Base-by-base conservation (phyloP, 2,113 vertebrate genomes). In the Dryoscopus gambensis region DNA sequence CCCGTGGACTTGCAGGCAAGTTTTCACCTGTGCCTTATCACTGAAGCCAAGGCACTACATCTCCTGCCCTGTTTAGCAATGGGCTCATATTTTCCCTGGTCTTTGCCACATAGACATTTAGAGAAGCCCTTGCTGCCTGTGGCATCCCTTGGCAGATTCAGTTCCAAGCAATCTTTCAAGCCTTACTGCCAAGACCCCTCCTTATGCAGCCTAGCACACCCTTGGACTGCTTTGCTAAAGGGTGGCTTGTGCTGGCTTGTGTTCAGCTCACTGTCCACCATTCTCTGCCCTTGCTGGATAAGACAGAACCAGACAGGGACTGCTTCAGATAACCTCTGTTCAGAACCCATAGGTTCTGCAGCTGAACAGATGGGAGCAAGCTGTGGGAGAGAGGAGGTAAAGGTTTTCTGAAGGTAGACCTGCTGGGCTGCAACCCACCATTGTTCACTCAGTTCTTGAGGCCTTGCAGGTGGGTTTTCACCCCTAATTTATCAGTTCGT, bases 1-100 rank as follows among this genome's bases (percentile, higher is more conserved):
- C 24, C 14, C 0, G 0, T 27, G 35, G 50, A 35, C 35, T 28
- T 49, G 12, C 10, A 64, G 27, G 44, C 0, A 2, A 65, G 5
- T 50, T 33, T 81, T 50, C 22, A 57, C 18, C 15, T 57, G 42
- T 49, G 10, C 14, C 30, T 60, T 47, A 40, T 35, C 24, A 25
- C 16, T 75, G 30, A 60, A 53, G 6, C 16, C 63, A 75, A 55
- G n/a, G 14, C 47, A 53, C 40, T 1, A 1, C 15, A 46, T 59
- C 13, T 57, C 20, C 24, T 69, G 17, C 47, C 23, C 11, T 68
- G 3, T 75, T 60, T 13, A 75, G 24, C 9, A 55, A 6, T 13
- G 9, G 11, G 17, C n/a, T 47, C 17, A 31, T 28, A 27, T 47
- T 62, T 55, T 31, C 39, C 55, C 17, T 47, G 2, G 11, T 62